Evolutionary conservation across 2,113 vertebrate genomes (phyloP).

Genomic region (Erythrocercus mccallii): DNA sequence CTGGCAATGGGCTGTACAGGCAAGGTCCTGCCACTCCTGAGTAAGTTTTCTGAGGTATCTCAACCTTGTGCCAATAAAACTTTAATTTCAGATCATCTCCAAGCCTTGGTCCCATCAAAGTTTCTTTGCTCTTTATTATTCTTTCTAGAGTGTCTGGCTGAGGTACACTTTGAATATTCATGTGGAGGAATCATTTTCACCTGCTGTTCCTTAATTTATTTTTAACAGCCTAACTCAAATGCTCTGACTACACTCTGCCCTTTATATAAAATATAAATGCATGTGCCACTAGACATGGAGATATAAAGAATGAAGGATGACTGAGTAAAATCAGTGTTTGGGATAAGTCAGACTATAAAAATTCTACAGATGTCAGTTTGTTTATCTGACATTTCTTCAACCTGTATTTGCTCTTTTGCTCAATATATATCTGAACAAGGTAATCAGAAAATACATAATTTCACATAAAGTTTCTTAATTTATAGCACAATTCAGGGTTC

Average conservation of each 20-base stretch:
- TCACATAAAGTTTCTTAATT: not conserved
- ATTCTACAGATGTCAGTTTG: not conserved
- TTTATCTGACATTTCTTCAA: slow-evolving; percentile 23
- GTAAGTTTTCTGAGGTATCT: not conserved
- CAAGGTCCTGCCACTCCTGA: not conserved
- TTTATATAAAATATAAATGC: slow-evolving; percentile 41
- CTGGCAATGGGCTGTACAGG: not conserved
- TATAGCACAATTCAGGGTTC: not conserved
- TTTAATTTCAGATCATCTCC: not conserved
- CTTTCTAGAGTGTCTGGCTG: not conserved
- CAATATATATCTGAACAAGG: not conserved
- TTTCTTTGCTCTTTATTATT: slow-evolving; percentile 14
- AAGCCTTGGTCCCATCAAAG: not conserved
- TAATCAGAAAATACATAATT: not conserved
- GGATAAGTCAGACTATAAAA: not conserved
- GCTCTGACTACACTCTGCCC: slow-evolving; percentile 21
- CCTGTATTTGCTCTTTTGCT: not conserved
- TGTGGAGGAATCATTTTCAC: slow-evolving; percentile 31
- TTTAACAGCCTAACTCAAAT: slow-evolving; percentile 41
- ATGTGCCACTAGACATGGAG: not conserved
- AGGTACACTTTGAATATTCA: slow-evolving; percentile 48
- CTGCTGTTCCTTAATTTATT: slow-evolving; percentile 55
- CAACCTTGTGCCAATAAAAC: not conserved
- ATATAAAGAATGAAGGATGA: slow-evolving; percentile 24
- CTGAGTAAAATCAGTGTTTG: not conserved